phyloP scores from a whole-genome alignment of 2,113 vertebrate genomes.

The Psephotus haematonotus region DNA sequence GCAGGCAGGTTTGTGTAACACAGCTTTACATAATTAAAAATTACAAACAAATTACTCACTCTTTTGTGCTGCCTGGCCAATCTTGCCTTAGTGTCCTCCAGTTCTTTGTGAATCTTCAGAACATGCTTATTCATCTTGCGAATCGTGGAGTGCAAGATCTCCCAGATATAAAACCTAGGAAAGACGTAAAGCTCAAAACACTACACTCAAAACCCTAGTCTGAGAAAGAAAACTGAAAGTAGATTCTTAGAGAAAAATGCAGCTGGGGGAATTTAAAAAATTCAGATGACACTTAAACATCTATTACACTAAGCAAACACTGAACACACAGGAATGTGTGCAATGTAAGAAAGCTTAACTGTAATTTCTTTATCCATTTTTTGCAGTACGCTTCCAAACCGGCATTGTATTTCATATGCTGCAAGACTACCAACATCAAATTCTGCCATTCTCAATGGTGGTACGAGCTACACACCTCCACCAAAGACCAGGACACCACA shows the following conservation, averaged over 20 bases:
- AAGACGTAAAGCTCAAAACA: background rate
- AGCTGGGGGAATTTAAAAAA: background rate
- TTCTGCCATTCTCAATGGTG: fast-evolving
- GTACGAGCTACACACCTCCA: background rate
- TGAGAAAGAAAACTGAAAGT: background rate
- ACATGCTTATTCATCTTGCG: constrained; percentile 99
- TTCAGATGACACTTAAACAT: background rate
- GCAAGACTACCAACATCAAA: background rate
- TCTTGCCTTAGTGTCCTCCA: constrained; percentile 94
- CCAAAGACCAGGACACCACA: background rate
- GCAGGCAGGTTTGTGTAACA: background rate
- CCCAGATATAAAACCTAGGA: constrained; percentile 92
- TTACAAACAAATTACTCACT: constrained; percentile 52
- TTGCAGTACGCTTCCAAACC: background rate
- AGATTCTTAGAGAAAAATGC: background rate
- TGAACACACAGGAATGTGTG: fast-evolving
- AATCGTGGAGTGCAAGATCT: constrained; percentile 97
- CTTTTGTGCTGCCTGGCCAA: constrained; percentile 92
- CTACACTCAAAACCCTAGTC: background rate
- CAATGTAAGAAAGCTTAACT: background rate
- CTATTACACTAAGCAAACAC: background rate
- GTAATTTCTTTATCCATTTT: background rate
- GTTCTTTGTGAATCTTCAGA: constrained; percentile 94
- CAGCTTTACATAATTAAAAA: background rate
- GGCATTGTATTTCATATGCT: background rate